phyloP scores from a whole-genome alignment of 2,888 invertebrate genomes.

The Tenthredo distinguenda region DNA sequence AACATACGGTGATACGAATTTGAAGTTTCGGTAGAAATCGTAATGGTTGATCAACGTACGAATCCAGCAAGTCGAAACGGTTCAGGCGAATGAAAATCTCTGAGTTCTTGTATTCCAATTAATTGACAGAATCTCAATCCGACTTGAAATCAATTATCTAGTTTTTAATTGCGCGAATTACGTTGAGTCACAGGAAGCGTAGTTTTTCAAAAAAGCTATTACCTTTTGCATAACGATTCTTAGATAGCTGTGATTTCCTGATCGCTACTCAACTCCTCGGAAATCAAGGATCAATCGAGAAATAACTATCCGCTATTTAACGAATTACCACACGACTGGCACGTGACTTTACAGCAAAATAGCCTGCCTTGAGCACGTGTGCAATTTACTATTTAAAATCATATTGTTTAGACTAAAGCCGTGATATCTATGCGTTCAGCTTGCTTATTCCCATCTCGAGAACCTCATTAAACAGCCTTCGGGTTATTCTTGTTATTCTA shows the following conservation, averaged over 20 bases:
- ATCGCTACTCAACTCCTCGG: background rate
- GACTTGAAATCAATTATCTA: background rate
- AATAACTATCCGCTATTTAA: background rate
- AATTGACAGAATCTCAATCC: background rate
- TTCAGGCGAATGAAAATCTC: background rate
- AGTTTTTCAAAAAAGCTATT: background rate
- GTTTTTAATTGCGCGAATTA: background rate
- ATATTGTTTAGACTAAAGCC: background rate
- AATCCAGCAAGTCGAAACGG: background rate
- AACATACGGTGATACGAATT: background rate
- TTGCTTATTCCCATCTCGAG: background rate
- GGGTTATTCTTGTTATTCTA: background rate
- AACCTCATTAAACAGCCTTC: background rate
- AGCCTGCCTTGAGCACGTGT: background rate
- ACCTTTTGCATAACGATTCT: too few relatives aligned
- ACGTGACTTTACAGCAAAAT: background rate
- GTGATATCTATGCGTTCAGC: background rate
- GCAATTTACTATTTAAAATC: constrained; percentile 27
- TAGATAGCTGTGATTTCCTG: background rate
- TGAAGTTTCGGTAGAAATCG: background rate
- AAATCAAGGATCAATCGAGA: background rate
- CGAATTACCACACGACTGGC: background rate
- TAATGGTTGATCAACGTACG: background rate
- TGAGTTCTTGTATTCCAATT: background rate
- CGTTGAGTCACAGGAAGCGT: background rate